Evolutionary conservation across 2,888 invertebrate genomes (phyloP).

Genomic region (Slavum lentiscoides): DNA sequence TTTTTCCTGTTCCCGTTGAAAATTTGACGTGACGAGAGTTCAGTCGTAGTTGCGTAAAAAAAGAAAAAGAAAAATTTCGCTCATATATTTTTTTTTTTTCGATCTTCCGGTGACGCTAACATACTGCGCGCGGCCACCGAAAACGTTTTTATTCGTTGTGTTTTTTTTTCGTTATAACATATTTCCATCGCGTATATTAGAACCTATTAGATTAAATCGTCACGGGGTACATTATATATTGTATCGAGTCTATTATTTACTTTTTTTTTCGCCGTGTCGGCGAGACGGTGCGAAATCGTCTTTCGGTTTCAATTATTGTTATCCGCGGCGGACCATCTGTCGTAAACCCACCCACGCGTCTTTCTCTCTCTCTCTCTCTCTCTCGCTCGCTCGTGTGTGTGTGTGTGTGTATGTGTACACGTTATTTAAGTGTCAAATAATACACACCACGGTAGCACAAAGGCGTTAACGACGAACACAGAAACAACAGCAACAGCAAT

Average conservation of each 20-base stretch:
- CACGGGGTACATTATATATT: conserved; percentile 37
- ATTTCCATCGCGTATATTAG: conserved; percentile 21
- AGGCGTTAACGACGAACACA: conserved; percentile 8
- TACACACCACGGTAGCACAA: conserved; percentile 35
- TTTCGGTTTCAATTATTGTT: conserved; percentile 45
- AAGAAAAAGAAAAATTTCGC: background rate
- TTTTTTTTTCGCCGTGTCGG: background rate
- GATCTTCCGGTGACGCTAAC: conserved; percentile 14
- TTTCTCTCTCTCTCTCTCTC: too few relatives aligned
- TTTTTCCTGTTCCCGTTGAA: too few relatives aligned
- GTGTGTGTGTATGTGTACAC: background rate
- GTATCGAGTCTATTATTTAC: conserved; percentile 13
- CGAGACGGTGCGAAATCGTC: conserved; percentile 32
- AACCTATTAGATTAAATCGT: conserved; percentile 38
- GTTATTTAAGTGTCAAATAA: conserved; percentile 1
- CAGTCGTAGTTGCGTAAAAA: background rate
- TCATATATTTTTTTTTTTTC: conserved; percentile 1
- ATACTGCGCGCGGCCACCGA: background rate
- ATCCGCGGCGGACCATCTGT: conserved; percentile 42
- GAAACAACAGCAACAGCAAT: background rate
- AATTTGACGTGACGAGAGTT: too few relatives aligned
- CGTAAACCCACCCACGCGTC: conserved; percentile 1
- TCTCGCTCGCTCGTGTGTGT: background rate
- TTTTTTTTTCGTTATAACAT: conserved; percentile 6
- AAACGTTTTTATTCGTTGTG: background rate